Percentiles rank a stretch among this genome's conserved stretches.
Conservation (phyloP, 37 sponge, comb jelly and placozoan genomes). For the Cliona cf. orientalis region DNA sequence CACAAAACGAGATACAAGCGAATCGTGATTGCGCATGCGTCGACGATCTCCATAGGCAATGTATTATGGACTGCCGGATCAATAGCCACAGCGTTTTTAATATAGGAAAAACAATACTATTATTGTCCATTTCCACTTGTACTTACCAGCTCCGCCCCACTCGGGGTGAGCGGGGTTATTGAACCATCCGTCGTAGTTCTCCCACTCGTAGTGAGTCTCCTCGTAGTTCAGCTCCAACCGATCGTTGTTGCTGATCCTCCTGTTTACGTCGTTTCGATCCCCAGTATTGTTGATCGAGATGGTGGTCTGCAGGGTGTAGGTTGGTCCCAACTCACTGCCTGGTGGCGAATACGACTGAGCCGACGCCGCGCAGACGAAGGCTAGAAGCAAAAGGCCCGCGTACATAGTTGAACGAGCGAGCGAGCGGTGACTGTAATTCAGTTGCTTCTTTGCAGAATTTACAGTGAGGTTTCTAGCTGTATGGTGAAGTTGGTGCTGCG, state of each 20-base stretch:
- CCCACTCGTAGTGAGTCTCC: conserved; percentile 78
- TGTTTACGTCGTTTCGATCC: no score
- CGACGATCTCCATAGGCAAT: no score
- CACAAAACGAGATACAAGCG: background rate
- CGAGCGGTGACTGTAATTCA: no score
- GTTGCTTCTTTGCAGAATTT: no score
- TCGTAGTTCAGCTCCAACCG: no score
- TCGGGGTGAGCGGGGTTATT: conserved; percentile 94
- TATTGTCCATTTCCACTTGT: background rate
- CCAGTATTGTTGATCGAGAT: background rate
- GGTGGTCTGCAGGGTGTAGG: conserved; percentile 15
- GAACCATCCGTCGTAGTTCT: conserved; percentile 95
- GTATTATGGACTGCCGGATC: no score
- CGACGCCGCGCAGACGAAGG: background rate
- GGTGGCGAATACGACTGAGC: conserved; percentile 5
- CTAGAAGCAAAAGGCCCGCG: conserved; percentile 3
- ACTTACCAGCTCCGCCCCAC: conserved; percentile 91
- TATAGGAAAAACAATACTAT: background rate
- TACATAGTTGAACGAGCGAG: no score
- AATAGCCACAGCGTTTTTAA: background rate
- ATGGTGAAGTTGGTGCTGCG: no score
- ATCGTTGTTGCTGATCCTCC: no score
- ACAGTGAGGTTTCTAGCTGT: no score
- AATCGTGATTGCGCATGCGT: no score
- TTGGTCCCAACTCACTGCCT: background rate